phyloP scores from a whole-genome alignment of 2,888 invertebrate genomes.

The Eupithecia subfuscata region DNA sequence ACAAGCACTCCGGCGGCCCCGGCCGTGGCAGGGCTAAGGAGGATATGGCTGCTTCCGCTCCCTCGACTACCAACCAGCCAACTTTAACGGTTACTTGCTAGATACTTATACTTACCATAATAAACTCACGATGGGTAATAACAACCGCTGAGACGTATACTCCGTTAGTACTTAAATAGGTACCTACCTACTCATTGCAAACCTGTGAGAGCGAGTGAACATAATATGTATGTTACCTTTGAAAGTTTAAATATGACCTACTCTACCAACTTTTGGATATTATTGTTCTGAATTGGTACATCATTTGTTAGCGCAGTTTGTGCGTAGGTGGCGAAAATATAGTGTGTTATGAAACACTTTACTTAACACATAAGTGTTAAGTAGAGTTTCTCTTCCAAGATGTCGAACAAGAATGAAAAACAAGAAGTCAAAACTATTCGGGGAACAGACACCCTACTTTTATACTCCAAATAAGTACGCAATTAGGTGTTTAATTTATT shows the following conservation, averaged over 20 bases:
- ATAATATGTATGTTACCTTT: background rate
- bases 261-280: background rate
- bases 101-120: slow-evolving; percentile 5
- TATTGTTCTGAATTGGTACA: background rate
- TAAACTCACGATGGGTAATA: slow-evolving; percentile 19
- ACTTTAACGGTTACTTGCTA: slow-evolving; percentile 64
- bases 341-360: too few species aligned
- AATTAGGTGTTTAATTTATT: too few species aligned
- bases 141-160: too few species aligned
- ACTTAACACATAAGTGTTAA: background rate
- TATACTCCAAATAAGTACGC: too few species aligned
- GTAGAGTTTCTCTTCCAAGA: background rate
- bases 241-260: background rate
- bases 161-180: background rate
- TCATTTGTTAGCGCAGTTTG: background rate
- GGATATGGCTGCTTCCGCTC: slow-evolving; percentile 79
- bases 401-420: too few species aligned
- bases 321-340: background rate
- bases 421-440: background rate
- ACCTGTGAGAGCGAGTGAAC: background rate
- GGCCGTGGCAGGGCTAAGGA: slow-evolving; percentile 68
- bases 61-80: slow-evolving; percentile 51
- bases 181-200: background rate
- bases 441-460: background rate
- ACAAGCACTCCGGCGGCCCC: slow-evolving; percentile 52